Conservation (phyloP, 2,888 invertebrate genomes). For the Anthoptus insignis region DNA sequence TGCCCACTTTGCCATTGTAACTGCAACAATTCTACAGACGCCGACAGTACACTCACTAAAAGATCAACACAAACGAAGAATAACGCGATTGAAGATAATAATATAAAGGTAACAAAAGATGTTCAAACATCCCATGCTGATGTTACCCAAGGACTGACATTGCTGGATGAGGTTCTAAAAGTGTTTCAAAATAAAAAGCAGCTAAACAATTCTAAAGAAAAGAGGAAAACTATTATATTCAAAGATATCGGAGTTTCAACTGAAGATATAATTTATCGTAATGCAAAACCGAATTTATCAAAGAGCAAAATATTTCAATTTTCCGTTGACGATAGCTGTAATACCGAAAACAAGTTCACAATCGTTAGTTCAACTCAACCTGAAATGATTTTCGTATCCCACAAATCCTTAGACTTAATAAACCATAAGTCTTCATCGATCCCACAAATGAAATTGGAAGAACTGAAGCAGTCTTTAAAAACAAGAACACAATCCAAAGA, state of each 20-base stretch:
- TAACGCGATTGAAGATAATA: conserved; percentile 14
- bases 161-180: conserved; percentile 75
- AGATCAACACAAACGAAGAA: conserved; percentile 24
- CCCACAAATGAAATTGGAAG: conserved; percentile 80
- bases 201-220: conserved; percentile 45
- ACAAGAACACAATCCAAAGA: conserved; percentile 72
- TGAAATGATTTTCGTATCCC: conserved; percentile 40
- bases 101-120: conserved; percentile 51
- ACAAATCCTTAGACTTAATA: conserved; percentile 56
- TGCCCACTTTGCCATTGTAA: conserved; percentile 62
- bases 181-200: conserved; percentile 73
- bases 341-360: conserved; percentile 58
- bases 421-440: conserved; percentile 77
- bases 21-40: conserved; percentile 27
- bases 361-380: conserved; percentile 64
- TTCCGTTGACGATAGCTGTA: conserved; percentile 59
- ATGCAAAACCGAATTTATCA: conserved; percentile 51
- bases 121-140: conserved; percentile 67
- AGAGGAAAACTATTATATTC: conserved; percentile 54
- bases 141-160: conserved; percentile 60
- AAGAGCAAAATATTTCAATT: conserved; percentile 63
- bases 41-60: conserved; percentile 16
- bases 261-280: conserved; percentile 42
- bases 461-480: conserved; percentile 69
- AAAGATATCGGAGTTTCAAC: conserved; percentile 69